phyloP scores from a whole-genome alignment of 1,140 invertebrate species.

The Drosophila malerkotliana region DNA sequence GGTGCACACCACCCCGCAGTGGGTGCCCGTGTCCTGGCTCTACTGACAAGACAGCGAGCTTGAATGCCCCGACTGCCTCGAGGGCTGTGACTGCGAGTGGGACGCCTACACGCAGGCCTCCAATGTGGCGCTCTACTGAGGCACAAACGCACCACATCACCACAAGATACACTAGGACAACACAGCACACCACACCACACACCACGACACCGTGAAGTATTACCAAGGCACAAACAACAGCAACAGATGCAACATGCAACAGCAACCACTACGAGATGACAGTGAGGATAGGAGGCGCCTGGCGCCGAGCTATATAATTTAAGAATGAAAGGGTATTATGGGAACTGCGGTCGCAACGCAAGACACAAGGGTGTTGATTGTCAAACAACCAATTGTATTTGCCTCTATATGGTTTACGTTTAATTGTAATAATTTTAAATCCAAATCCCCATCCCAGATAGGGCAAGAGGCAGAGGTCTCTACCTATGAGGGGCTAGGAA shows the following conservation, averaged over 20 bases:
- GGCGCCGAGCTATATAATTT: slow-evolving; percentile 58
- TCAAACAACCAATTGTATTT: slow-evolving; percentile 43
- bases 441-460: background rate
- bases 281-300: slow-evolving; percentile 51
- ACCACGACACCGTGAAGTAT: slow-evolving; percentile 66
- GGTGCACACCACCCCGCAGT: slow-evolving; percentile 95
- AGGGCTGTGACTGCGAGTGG: slow-evolving; percentile 84
- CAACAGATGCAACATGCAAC: slow-evolving; percentile 37
- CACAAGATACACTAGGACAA: slow-evolving; percentile 6
- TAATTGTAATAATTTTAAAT: slow-evolving; percentile 31
- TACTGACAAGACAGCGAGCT: slow-evolving; percentile 90
- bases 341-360: slow-evolving; percentile 75
- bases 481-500: background rate
- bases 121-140: slow-evolving; percentile 76
- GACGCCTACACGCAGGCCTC: slow-evolving; percentile 80
- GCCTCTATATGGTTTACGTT: slow-evolving; percentile 44
- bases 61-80: slow-evolving; percentile 83
- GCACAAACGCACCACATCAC: slow-evolving; percentile 22
- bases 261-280: slow-evolving; percentile 29
- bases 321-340: slow-evolving; percentile 61
- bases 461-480: background rate
- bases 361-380: slow-evolving; percentile 52
- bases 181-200: slow-evolving; percentile 24
- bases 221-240: slow-evolving; percentile 71
- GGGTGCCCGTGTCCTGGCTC: slow-evolving; percentile 97